These are phyloP conservation scores for Eilema depressum DNA, from an alignment of 2,888 invertebrate genomes.

Conservation along the genomic window DNA sequence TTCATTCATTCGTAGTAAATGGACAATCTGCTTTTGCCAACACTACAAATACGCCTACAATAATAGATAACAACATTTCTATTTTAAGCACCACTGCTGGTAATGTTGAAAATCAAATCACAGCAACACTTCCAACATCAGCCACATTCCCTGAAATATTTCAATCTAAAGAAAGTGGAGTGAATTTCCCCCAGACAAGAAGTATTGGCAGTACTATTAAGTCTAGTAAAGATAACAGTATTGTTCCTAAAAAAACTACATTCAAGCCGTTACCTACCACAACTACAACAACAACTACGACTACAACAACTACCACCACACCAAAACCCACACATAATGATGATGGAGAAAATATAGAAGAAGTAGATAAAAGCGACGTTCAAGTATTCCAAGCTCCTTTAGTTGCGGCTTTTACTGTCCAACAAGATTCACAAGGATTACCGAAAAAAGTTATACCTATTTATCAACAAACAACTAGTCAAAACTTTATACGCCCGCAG, in stretches of 20 bases:
- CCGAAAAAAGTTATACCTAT: slow-evolving; percentile 93
- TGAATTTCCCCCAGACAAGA: slow-evolving; percentile 75
- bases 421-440: slow-evolving; percentile 92
- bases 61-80: slow-evolving; percentile 76
- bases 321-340: slow-evolving; percentile 90
- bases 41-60: slow-evolving; percentile 67
- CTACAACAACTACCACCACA: slow-evolving; percentile 87
- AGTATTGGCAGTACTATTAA: slow-evolving; percentile 71
- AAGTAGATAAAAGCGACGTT: slow-evolving; percentile 90
- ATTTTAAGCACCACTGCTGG: slow-evolving; percentile 79
- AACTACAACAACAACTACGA: slow-evolving; percentile 72
- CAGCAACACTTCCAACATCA: slow-evolving; percentile 73
- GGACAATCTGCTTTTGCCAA: slow-evolving; percentile 78
- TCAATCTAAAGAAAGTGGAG: slow-evolving; percentile 71
- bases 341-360: slow-evolving; percentile 89
- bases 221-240: slow-evolving; percentile 55
- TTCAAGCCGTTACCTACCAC: slow-evolving; percentile 54
- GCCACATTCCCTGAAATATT: slow-evolving; percentile 78
- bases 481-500: slow-evolving; percentile 52
- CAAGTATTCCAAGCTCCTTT: slow-evolving; percentile 94
- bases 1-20: slow-evolving; percentile 87
- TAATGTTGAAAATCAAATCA: slow-evolving; percentile 81
- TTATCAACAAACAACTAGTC: slow-evolving; percentile 81
- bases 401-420: slow-evolving; percentile 94
- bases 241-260: slow-evolving; percentile 57